A percentile compares a stretch with the other conserved stretches of the same genome.
These are phyloP conservation scores for Myrmecobius fasciatus DNA, from an alignment of 2,113 vertebrate species.

Conservation along the genomic window DNA sequence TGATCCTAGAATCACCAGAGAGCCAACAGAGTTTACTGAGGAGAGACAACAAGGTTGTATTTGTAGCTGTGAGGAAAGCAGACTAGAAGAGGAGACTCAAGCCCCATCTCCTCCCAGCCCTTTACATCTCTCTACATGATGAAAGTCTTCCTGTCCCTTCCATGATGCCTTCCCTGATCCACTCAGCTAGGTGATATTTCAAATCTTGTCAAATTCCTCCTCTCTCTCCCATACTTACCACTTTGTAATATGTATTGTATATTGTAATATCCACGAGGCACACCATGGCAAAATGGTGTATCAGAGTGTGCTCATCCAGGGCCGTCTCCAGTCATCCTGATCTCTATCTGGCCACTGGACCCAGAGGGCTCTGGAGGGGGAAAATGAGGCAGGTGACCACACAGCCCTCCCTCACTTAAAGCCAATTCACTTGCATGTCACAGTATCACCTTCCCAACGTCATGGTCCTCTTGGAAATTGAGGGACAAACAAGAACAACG, in stretches of 20 bases:
- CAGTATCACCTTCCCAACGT: too few relatives aligned
- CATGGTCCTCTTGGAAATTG: too few relatives aligned
- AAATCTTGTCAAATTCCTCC: neutral
- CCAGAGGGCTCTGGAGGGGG: too few relatives aligned
- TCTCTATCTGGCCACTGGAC: too few relatives aligned
- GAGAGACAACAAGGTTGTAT: neutral
- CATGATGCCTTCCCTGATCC: neutral
- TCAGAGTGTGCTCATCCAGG: neutral
- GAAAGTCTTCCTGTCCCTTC: neutral
- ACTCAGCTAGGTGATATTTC: neutral
- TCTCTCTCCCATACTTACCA: neutral
- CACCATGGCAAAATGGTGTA: neutral
- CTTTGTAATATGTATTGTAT: neutral
- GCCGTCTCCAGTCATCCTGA: too few relatives aligned
- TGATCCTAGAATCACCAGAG: neutral
- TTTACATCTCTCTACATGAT: neutral
- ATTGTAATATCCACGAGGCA: neutral
- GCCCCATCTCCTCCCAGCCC: neutral
- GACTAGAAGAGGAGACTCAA: too few relatives aligned
- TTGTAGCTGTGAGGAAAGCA: neutral
- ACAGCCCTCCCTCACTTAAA: too few relatives aligned
- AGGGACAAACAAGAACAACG: too few relatives aligned
- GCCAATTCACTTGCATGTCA: too few relatives aligned
- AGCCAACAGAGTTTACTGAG: neutral
- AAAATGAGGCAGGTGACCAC: too few relatives aligned